A percentile compares a stretch with the other conserved stretches of the same genome.
Evolutionary conservation across 1,140 invertebrate species (phyloP).

Genomic region (Drosophila pandora): DNA sequence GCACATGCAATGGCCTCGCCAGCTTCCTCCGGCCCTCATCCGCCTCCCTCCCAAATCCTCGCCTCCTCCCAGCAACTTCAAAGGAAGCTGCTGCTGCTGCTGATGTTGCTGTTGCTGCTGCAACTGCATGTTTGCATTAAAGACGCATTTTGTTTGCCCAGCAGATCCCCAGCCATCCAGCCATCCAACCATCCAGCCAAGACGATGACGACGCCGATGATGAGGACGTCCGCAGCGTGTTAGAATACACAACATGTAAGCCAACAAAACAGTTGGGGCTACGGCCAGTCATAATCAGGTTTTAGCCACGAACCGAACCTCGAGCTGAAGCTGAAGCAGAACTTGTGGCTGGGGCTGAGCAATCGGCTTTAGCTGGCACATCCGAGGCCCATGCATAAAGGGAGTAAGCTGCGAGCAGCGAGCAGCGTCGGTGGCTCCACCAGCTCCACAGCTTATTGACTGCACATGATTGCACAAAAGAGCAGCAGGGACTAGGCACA

Average conservation of each 20-base stretch:
- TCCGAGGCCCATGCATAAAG: constrained; percentile 51
- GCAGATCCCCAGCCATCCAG: constrained; percentile 32
- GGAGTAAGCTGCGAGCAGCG: constrained; percentile 40
- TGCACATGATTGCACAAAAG: constrained; percentile 72
- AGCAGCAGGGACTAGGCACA: constrained; percentile 42
- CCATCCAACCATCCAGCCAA: constrained; percentile 19
- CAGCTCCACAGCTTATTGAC: constrained; percentile 55
- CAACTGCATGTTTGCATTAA: constrained; percentile 79
- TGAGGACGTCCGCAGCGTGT: constrained; percentile 75
- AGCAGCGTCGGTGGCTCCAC: constrained; percentile 30
- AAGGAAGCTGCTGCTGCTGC: constrained; percentile 69
- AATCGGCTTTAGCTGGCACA: constrained; percentile 6
- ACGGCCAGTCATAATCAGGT: constrained; percentile 77
- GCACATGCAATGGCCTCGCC: constrained; percentile 67
- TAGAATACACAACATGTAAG: constrained; percentile 79
- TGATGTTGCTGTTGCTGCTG: constrained; percentile 58
- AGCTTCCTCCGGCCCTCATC: constrained; percentile 18
- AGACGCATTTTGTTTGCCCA: constrained; percentile 80
- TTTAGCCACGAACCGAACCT: constrained; percentile 53
- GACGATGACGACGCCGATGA: constrained; percentile 40
- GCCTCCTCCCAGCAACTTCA: constrained; percentile 47
- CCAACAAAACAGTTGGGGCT: constrained; percentile 63
- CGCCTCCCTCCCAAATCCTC: constrained; percentile 6
- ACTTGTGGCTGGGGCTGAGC: constrained; percentile 7
- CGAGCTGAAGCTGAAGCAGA: not conserved